A percentile compares a stretch with the other conserved stretches of the same genome.
Conservation (phyloP, 2,797 vertebrate species). For the Benthosema pterotum region DNA sequence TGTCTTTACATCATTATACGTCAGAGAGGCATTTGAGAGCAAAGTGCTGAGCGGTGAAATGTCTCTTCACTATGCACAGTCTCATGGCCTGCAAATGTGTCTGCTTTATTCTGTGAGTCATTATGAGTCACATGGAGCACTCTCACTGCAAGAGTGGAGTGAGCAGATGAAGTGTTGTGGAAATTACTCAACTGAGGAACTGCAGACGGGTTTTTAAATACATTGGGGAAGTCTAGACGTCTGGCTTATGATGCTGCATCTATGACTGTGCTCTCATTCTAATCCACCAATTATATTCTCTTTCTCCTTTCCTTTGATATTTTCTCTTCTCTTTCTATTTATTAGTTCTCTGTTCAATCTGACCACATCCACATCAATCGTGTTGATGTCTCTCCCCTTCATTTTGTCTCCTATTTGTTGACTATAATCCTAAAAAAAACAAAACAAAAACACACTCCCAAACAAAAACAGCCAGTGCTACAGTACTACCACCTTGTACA, state of each 20-base stretch:
- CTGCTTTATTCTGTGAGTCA: slow-evolving; percentile 66
- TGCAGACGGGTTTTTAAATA: slow-evolving; percentile 64
- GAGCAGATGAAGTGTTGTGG: slow-evolving; percentile 74
- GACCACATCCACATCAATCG: not conserved
- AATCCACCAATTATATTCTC: too few species aligned
- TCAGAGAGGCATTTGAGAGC: slow-evolving; percentile 31
- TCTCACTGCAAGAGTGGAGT: slow-evolving; percentile 49
- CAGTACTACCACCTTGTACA: too few species aligned
- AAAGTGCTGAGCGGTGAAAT: slow-evolving; percentile 48
- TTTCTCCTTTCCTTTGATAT: not conserved
- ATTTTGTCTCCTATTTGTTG: too few species aligned
- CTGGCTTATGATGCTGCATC: slow-evolving; percentile 41
- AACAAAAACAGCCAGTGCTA: too few species aligned
- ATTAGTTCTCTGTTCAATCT: not conserved
- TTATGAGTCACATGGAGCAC: slow-evolving; percentile 66
- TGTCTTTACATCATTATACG: slow-evolving; percentile 10
- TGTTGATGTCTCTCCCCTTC: not conserved
- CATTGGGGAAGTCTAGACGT: slow-evolving; percentile 73
- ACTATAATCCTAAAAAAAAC: too few species aligned
- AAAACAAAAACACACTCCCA: too few species aligned
- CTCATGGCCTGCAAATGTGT: slow-evolving; percentile 53
- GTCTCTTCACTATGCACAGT: slow-evolving; percentile 43
- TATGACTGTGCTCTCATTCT: too few species aligned
- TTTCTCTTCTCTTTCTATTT: not conserved
- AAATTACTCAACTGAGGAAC: slow-evolving; percentile 69